Conservation (phyloP, 2,888 invertebrate species). For the Leptinotarsa juncta region DNA sequence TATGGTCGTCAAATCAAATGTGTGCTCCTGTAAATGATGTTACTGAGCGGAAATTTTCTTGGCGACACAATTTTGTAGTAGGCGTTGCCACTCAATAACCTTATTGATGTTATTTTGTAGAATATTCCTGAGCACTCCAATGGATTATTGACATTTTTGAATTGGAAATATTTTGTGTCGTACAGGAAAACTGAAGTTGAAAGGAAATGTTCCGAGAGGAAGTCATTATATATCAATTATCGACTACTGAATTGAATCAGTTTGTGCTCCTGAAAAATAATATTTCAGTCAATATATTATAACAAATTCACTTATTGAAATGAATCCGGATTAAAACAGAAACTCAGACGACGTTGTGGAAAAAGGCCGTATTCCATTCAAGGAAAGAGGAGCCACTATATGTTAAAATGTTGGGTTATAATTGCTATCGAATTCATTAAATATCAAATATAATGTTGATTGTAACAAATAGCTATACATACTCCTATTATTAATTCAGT, state of each 20-base stretch:
- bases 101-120: not conserved
- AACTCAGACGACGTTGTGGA: no score
- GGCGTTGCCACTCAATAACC: not conserved
- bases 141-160: not conserved
- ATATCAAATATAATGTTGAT: no score
- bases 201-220: not conserved
- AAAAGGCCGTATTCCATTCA: no score
- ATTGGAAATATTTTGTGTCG: conserved; percentile 1
- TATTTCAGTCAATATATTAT: not conserved
- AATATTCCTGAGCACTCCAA: not conserved
- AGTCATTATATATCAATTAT: not conserved
- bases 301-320: no score
- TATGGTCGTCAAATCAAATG: no score
- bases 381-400: no score
- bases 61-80: not conserved
- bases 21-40: no score
- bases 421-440: no score
- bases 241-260: not conserved
- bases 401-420: no score
- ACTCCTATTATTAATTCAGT: no score
- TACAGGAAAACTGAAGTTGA: not conserved
- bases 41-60: not conserved
- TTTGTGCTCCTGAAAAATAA: not conserved
- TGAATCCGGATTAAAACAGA: no score
- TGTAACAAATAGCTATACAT: no score